Evolutionary conservation across 2,113 vertebrate species (phyloP), one percentile per base, ranked within the genome.

Genomic region (Alligator sinensis): DNA sequence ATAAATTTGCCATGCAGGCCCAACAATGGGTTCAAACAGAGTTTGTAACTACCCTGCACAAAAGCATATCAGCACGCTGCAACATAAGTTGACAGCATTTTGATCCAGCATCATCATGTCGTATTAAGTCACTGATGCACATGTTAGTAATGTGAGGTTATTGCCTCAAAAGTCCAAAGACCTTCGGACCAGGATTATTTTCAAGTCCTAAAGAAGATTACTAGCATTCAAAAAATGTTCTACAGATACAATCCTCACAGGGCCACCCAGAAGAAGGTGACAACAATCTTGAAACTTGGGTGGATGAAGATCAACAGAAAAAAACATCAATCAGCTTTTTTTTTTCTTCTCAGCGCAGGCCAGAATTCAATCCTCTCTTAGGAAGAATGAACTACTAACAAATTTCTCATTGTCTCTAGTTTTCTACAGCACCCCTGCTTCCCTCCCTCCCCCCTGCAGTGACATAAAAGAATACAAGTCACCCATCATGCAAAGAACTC

Each of bases 281-380:
- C 1, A 82, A 11, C 1, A 1, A 55, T 9, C 34, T 16, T 80
- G 21, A 25, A 77, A 1, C 60, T 21, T 58, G 7, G 2, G 6
- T 7, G 3, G 59, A 14, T 22, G 58, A 4, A 70, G 5, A 28
- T 1, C 28, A 22, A 4, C 0, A 27, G 3, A 5, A 18, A 84
- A 89, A 8, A 0, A 4, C 68, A 28, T 24, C 2, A 7, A 55
- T 11, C 3, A 0, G 4, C 0, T 25, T 80, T 59, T 54, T 55
- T 62, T 11, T 3, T 62, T 11, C 27, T 34, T 27, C 2, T 72
- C 77, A 85, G 77, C 57, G 10, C 4, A 55, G 34, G n/a, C 17
- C n/a, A 30, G 66, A 68, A 18, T 68, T 68, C 9, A 22, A 11
- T 34, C 30, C 21, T 72, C 10, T 47, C 12, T 1, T 34, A 24